Conservation (phyloP, 2,113 vertebrate genomes). For the Menura novaehollandiae region DNA sequence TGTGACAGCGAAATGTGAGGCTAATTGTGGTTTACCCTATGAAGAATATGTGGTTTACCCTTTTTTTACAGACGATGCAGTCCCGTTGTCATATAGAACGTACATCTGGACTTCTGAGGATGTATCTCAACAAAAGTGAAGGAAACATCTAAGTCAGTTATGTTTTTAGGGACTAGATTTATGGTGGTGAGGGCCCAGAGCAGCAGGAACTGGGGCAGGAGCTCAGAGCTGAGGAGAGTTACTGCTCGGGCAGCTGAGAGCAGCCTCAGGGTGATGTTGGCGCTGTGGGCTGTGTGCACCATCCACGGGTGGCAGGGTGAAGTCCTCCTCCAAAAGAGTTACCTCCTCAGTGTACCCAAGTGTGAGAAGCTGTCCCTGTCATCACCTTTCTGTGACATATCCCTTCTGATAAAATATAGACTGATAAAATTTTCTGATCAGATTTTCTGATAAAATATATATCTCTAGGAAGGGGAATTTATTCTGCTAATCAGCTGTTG, state of each 20-base stretch:
- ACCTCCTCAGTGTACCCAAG: rapidly evolving
- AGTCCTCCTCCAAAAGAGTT: background rate
- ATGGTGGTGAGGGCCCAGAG: background rate
- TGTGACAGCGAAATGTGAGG: background rate
- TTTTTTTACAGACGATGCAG: background rate
- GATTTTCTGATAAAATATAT: no score
- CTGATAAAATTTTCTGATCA: no score
- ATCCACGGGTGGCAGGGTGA: background rate
- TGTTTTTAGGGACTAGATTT: background rate
- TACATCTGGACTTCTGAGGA: background rate
- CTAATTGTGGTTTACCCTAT: background rate
- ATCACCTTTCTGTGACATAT: background rate
- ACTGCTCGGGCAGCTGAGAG: background rate
- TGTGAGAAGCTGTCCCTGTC: background rate
- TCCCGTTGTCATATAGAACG: background rate
- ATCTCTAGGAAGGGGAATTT: background rate
- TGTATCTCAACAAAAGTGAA: background rate
- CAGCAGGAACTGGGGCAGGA: background rate
- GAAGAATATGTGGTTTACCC: background rate
- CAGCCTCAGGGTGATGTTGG: background rate
- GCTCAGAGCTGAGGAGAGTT: background rate
- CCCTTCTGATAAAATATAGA: background rate
- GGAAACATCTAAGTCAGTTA: background rate
- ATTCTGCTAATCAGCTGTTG: background rate
- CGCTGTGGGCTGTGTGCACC: background rate